Conservation (phyloP, 2,888 invertebrate species). For the Conistra vaccinii region DNA sequence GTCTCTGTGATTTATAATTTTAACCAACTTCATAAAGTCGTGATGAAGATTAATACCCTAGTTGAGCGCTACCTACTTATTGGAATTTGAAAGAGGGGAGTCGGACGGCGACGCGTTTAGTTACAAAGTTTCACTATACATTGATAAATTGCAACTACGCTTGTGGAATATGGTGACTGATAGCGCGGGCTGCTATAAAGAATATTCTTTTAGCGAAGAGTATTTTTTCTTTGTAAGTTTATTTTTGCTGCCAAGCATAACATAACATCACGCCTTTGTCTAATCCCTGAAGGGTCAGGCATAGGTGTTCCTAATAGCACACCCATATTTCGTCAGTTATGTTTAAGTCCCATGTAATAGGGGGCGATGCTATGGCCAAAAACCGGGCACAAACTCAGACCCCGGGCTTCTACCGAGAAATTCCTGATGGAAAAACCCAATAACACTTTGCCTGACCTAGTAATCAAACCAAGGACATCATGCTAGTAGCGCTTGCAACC, state of each 20-base stretch:
- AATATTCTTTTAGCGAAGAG: slow-evolving; percentile 9
- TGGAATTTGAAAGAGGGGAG: slow-evolving; percentile 53
- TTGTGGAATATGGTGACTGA: slow-evolving; percentile 36
- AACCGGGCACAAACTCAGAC: background rate
- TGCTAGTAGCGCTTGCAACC: background rate
- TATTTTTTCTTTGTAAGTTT: background rate
- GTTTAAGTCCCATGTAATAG: background rate
- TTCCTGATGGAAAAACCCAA: background rate
- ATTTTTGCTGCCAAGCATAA: background rate
- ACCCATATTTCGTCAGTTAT: background rate
- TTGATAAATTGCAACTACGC: slow-evolving; percentile 60
- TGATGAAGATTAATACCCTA: slow-evolving; percentile 60
- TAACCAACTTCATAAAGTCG: slow-evolving; percentile 48
- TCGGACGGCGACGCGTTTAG: slow-evolving; percentile 29
- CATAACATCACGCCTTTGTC: background rate
- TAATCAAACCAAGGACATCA: background rate
- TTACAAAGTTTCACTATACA: slow-evolving; percentile 54
- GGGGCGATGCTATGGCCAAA: background rate
- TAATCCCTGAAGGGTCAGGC: background rate
- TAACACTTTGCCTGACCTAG: background rate
- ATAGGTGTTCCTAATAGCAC: background rate
- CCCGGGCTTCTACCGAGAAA: background rate
- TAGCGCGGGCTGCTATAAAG: slow-evolving; percentile 15
- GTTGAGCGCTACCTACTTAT: slow-evolving; percentile 55
- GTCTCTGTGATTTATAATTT: slow-evolving; percentile 48